Conservation (phyloP, 1,140 invertebrate genomes). For the Drosophila leontia region DNA sequence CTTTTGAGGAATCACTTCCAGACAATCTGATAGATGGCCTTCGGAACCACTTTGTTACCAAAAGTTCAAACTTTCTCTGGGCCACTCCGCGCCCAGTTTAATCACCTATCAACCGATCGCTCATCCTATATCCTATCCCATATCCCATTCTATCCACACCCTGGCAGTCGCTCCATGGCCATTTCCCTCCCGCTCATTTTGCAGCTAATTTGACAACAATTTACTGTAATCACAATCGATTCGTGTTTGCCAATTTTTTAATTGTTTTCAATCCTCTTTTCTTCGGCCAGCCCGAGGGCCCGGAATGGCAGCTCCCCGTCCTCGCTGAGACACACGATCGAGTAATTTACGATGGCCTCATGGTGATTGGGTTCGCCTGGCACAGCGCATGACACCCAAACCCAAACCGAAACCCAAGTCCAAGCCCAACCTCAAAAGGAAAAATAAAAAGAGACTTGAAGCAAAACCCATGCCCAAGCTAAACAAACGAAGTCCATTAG, state of each 20-base stretch:
- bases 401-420: slow-evolving; percentile 1
- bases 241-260: slow-evolving; percentile 84
- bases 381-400: slow-evolving; percentile 70
- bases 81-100: slow-evolving; percentile 34
- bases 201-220: slow-evolving; percentile 84
- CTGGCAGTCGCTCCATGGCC: slow-evolving; percentile 17
- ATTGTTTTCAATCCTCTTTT: slow-evolving; percentile 84
- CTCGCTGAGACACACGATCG: slow-evolving; percentile 74
- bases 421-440: slow-evolving; percentile 36
- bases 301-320: slow-evolving; percentile 37
- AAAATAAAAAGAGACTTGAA: slow-evolving; percentile 6
- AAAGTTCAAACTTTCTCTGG: slow-evolving; percentile 63
- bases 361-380: slow-evolving; percentile 64
- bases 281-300: slow-evolving; percentile 20
- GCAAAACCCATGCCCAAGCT: slow-evolving; percentile 9
- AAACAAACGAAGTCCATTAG: slow-evolving; percentile 81
- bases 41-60: slow-evolving; percentile 37
- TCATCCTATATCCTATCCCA: slow-evolving; percentile 17
- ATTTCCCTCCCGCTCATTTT: slow-evolving; percentile 60
- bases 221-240: slow-evolving; percentile 84
- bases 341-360: slow-evolving; percentile 83
- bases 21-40: slow-evolving; percentile 28
- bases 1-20: slow-evolving; percentile 7
- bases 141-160: slow-evolving; percentile 23
- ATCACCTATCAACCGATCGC: slow-evolving; percentile 38